A percentile compares a stretch with the other conserved stretches of the same genome.
These are phyloP conservation scores for Erinaceus europaeus DNA, from an alignment of 2,113 vertebrate genomes.

Conservation along the genomic window DNA sequence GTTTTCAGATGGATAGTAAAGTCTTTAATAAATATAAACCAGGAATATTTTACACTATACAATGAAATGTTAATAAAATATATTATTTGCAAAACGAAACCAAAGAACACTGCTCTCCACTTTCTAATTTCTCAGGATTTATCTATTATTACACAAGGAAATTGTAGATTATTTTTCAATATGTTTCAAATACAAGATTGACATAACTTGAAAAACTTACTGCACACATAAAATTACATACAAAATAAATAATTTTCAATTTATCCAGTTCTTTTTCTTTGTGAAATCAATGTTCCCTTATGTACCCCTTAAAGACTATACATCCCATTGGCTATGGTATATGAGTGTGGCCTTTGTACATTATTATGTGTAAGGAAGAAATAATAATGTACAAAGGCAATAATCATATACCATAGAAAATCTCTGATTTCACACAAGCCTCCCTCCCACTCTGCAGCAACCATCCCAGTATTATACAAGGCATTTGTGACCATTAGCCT, in stretches of 20 bases:
- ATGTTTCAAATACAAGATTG: background rate
- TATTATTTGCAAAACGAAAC: background rate
- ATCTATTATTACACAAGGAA: too few species aligned
- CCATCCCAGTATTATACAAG: fast-evolving
- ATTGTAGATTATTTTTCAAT: background rate
- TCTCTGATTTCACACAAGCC: background rate
- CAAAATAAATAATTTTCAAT: background rate
- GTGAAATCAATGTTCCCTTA: background rate
- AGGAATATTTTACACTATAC: background rate
- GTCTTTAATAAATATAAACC: background rate
- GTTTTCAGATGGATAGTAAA: background rate
- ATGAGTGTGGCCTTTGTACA: background rate
- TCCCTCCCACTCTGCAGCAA: background rate
- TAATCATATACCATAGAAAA: too few species aligned
- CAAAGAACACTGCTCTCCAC: background rate
- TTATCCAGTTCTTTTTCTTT: background rate
- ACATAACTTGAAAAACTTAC: background rate
- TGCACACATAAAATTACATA: background rate
- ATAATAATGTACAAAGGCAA: too few species aligned
- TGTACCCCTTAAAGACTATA: background rate
- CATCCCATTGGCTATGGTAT: background rate
- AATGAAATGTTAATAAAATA: background rate
- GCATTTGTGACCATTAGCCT: background rate
- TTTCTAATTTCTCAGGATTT: too few species aligned
- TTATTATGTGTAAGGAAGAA: too few species aligned